Base-by-base conservation (phyloP, 1,140 invertebrate genomes). In the Cephus cinctus region DNA sequence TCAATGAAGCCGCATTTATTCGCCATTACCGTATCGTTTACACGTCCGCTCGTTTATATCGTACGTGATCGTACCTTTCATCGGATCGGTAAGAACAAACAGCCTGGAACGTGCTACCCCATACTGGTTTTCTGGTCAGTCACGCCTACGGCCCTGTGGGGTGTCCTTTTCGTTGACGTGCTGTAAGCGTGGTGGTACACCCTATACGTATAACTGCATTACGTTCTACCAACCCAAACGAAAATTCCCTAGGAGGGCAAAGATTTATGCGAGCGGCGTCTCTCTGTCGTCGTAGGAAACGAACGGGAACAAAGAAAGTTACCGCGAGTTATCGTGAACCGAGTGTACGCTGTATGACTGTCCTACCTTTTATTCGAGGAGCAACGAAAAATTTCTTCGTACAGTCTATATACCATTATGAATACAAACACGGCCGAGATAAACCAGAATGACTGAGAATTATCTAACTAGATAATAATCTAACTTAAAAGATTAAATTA, bases 31-130 rank as follows among this genome's bases (percentile, higher is more conserved):
- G 12, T 30, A 9, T 15, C 19, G 14, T 36, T 36, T 36, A 36
- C 19, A 12, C 14, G 8, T 9, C 34, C 11, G 19, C 14, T 36
- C 34, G 3, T 36, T 15, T 36, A 12, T 9, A 9, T 36, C 11
- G 34, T 15, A n/a, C n/a, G n/a, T n/a, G n/a, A n/a, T n/a, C n/a
- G n/a, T 12, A 15, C 3, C 34, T 36, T 18, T 12, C 34, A 36
- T 36, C 14, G 34, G 14, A 15, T 12, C 34, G 34, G 34, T 36
- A 18, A 36, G 34, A 15, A 36, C 34, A 36, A 36, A 36, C 34
- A 36, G 14, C 34, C 19, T 14, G 34, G 14, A 15, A 36, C 34
- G 14, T 15, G 34, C 14, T 12, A 8, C 34, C 34, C 34, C 14
- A 12, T 12, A 18, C 14, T 36, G 9, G 6, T 8, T 8, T 12